Conservation (phyloP, 1,140 invertebrate genomes). For the Drosophila suzukii region DNA sequence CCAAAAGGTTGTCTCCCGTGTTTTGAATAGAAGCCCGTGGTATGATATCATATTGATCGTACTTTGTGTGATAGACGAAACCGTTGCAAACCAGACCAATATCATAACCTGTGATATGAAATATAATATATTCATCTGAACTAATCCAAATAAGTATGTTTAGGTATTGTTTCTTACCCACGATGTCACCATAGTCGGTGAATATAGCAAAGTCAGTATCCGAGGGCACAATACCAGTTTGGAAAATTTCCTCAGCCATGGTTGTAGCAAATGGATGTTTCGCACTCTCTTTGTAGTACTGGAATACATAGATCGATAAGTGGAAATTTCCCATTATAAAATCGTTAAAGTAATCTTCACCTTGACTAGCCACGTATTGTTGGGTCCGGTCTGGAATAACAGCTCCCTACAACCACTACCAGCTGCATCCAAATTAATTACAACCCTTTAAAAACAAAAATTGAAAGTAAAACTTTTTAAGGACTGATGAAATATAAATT, state of each 20-base stretch:
- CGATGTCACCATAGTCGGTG: slow-evolving; percentile 87
- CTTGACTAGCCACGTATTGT: slow-evolving; percentile 94
- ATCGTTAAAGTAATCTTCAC: neutral
- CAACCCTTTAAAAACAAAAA: slow-evolving; percentile 88
- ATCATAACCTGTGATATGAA: neutral
- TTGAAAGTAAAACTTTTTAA: slow-evolving; percentile 85
- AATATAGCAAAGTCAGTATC: slow-evolving; percentile 95
- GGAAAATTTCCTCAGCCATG: slow-evolving; percentile 93
- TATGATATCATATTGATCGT: slow-evolving; percentile 91
- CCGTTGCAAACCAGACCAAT: slow-evolving; percentile 96
- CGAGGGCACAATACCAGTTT: slow-evolving; percentile 92
- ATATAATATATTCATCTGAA: neutral
- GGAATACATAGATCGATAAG: neutral
- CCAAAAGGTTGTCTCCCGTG: slow-evolving; percentile 91
- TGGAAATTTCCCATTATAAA: neutral
- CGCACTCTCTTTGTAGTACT: slow-evolving; percentile 92
- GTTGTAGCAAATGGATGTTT: slow-evolving; percentile 92
- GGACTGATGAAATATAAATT: neutral
- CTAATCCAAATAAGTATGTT: neutral
- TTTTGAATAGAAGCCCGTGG: slow-evolving; percentile 91
- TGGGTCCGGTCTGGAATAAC: slow-evolving; percentile 96
- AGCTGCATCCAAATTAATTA: slow-evolving; percentile 97
- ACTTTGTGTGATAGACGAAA: slow-evolving; percentile 95
- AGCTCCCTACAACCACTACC: slow-evolving; percentile 96
- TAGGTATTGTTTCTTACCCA: neutral